phyloP scores from a whole-genome alignment of 2,888 invertebrate species.

The Pogonocherus hispidulus region DNA sequence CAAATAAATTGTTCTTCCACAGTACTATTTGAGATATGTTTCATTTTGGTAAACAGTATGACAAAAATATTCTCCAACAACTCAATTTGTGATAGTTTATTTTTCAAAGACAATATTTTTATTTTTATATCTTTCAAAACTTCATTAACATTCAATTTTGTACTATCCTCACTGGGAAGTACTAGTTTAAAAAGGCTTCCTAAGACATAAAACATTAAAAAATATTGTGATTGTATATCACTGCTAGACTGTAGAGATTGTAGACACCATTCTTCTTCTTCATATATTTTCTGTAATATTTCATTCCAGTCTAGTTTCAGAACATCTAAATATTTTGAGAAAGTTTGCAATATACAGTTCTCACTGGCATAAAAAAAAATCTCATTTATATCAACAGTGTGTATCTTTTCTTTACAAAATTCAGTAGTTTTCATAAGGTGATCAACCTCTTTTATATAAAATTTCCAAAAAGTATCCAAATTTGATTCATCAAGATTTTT shows the following conservation, averaged over 20 bases:
- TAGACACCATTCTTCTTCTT: conserved; percentile 49
- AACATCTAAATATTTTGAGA: conserved; percentile 56
- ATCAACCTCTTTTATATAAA: conserved; percentile 57
- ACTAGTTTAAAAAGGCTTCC: conserved; percentile 44
- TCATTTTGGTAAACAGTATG: conserved; percentile 67
- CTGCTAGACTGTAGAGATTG: conserved; percentile 35
- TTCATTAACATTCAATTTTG: conserved; percentile 35
- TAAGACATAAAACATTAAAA: conserved; percentile 45
- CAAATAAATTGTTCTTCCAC: conserved; percentile 71
- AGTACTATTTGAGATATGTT: conserved; percentile 26
- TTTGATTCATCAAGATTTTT: conserved; percentile 39
- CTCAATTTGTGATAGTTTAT: conserved; percentile 69
- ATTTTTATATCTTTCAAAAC: conserved; percentile 40
- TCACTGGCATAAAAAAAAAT: conserved; percentile 47
- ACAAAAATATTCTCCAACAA: conserved; percentile 81
- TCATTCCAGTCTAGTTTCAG: conserved; percentile 47
- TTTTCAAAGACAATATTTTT: conserved; percentile 45
- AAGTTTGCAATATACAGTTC: conserved; percentile 53
- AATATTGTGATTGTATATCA: conserved; percentile 41
- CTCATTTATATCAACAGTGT: conserved; percentile 37
- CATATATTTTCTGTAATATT: conserved; percentile 46
- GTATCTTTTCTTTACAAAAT: conserved; percentile 54
- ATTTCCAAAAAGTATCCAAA: conserved; percentile 58
- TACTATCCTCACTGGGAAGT: conserved; percentile 23
- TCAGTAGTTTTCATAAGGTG: conserved; percentile 54